Evolutionary conservation across 2,113 vertebrate species (phyloP).

Genomic region (Anarrhichthys ocellatus): DNA sequence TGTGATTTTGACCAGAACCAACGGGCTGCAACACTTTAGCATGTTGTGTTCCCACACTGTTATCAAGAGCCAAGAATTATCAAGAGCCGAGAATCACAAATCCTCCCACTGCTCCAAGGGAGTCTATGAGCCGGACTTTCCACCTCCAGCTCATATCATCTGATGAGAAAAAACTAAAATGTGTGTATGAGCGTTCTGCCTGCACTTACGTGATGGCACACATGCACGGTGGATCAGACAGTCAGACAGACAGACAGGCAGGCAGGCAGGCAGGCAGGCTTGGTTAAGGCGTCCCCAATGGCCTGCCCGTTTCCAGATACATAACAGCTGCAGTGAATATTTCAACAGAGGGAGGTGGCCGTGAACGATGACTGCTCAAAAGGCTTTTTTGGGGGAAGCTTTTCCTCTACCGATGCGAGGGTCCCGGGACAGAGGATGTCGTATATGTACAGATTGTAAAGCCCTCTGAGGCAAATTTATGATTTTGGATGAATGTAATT

Average conservation of each 20-base stretch:
- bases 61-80: slow-evolving; percentile 11
- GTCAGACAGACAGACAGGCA: no score
- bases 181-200: slow-evolving; percentile 11
- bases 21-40: not conserved
- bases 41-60: slow-evolving; percentile 23
- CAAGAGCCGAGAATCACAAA: slow-evolving; percentile 6
- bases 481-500: no score
- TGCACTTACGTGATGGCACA: not conserved
- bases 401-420: no score
- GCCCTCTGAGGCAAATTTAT: no score
- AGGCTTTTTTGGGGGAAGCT: no score
- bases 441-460: no score
- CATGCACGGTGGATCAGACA: no score
- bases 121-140: not conserved
- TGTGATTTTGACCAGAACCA: not conserved
- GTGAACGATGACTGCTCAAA: slow-evolving; percentile 5
- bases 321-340: slow-evolving; percentile 59
- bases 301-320: slow-evolving; percentile 4
- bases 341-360: not conserved
- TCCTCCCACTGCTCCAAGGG: not conserved
- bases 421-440: no score
- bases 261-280: no score
- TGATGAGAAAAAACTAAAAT: slow-evolving; percentile 6
- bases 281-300: no score
- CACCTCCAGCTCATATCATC: not conserved